These are phyloP conservation scores for Andrena marginata DNA, from an alignment of 2,888 invertebrate genomes.

Conservation along the genomic window DNA sequence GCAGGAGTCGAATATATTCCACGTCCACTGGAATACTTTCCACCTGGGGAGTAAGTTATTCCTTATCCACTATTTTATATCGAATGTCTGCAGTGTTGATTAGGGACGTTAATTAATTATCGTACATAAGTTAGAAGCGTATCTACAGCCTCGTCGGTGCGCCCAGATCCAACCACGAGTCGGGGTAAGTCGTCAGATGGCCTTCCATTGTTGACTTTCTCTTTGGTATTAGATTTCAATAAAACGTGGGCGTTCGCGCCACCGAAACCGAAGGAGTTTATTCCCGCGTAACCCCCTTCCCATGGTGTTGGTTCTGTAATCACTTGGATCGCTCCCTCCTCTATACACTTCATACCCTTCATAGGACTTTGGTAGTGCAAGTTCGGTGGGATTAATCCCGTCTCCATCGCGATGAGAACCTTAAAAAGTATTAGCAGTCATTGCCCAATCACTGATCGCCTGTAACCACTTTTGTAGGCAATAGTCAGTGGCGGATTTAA, in stretches of 20 bases:
- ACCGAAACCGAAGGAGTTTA: conserved; percentile 98
- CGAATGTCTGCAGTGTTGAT: no score
- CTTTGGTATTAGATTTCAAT: conserved; percentile 87
- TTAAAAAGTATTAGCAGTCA: conserved; percentile 71
- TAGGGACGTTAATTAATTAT: conserved; percentile 18
- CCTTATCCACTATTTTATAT: background rate
- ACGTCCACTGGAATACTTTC: conserved; percentile 88
- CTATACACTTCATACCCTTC: conserved; percentile 87
- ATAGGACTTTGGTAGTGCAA: conserved; percentile 90
- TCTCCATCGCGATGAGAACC: conserved; percentile 92
- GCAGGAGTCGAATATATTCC: conserved; percentile 88
- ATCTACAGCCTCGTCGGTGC: conserved; percentile 92
- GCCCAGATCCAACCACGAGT: conserved; percentile 91
- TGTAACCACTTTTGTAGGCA: no score
- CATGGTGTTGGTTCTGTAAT: conserved; percentile 90
- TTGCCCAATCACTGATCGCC: no score
- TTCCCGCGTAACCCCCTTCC: conserved; percentile 90
- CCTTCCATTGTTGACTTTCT: conserved; percentile 88
- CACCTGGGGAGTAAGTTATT: conserved; percentile 67
- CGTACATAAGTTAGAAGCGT: conserved; percentile 88
- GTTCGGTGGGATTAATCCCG: conserved; percentile 93
- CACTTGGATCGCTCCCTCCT: conserved; percentile 89
- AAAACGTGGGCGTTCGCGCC: conserved; percentile 93
- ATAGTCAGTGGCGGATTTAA: no score
- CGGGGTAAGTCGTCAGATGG: conserved; percentile 90